Evolutionary conservation across 2,113 vertebrate genomes (phyloP), one percentile per base, ranked within the genome.

Genomic region (Scatophagus argus): DNA sequence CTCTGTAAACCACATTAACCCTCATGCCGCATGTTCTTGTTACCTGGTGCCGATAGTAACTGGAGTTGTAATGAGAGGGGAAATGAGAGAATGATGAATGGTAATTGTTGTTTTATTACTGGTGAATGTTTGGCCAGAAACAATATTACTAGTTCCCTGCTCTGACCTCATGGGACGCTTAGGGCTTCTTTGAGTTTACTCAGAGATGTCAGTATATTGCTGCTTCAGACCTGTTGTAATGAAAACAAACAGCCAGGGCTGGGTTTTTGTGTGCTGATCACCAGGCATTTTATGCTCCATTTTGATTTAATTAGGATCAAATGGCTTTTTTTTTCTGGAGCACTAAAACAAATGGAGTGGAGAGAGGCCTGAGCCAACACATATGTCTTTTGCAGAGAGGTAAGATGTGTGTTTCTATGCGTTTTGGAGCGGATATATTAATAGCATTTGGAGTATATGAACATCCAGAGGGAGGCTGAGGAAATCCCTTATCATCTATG

Each of bases 251-350:
- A 88, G 79, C 74, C 56, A 58, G 60, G 71, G 78, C 81, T 54
- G 56, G 66, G 59, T 70, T 84, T 67, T 58, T 83, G 55, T 82
- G 73, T 74, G 62, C 76, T 76, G 87, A 86, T 92, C 87, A 83
- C 75, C 41, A 74, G 69, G 70, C 78, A 82, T 90, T 91, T 90
- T 80, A 89, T 89, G 91, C 86, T 90, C 76, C 90, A 89, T 92
- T 94, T 94, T 90, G 86, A 93, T 91, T 90, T 87, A 90, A 91
- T 94, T 89, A 87, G 86, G 77, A 90, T 92, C 84, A 89, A 91
- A 90, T 92, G 82, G 49, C 68, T 75, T 61, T 61, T 77, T 84
- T 78, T 63, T 63, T 81, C 59, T 73, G 71, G 65, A 61, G 66
- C 46, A 81, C 68, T 83, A 82, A 87, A 91, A 84, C 70, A 88